Conservation (phyloP, 37 sponge, comb jelly and placozoan species). For the Hexactinellida sp. region DNA sequence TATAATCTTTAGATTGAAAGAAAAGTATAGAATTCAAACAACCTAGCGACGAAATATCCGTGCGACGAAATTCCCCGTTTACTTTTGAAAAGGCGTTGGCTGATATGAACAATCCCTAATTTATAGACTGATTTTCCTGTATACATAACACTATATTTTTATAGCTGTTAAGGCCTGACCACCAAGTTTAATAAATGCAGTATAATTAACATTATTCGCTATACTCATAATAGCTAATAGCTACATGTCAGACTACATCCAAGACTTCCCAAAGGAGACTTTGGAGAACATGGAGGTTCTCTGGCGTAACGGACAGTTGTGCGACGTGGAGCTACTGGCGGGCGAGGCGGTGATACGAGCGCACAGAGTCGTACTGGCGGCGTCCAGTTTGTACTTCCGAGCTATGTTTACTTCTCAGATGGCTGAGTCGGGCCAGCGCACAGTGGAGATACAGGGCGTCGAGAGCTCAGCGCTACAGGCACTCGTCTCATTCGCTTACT, state of each 20-base stretch:
- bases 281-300: slow-evolving; percentile 60
- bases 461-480: slow-evolving; percentile 47
- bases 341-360: slow-evolving; percentile 47
- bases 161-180: too few relatives aligned
- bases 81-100: too few relatives aligned
- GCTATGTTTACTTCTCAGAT: slow-evolving; percentile 76
- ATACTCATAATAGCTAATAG: too few relatives aligned
- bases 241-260: slow-evolving; percentile 9
- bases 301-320: slow-evolving; percentile 58
- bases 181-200: too few relatives aligned
- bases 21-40: too few relatives aligned
- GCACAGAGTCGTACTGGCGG: slow-evolving; percentile 65
- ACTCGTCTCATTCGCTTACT: slow-evolving; percentile 67
- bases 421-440: slow-evolving; percentile 69
- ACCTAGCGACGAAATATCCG: too few relatives aligned
- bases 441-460: slow-evolving; percentile 59
- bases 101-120: too few relatives aligned
- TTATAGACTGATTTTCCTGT: too few relatives aligned
- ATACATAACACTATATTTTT: too few relatives aligned
- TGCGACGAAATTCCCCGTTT: too few relatives aligned
- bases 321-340: slow-evolving; percentile 62
- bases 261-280: slow-evolving; percentile 49
- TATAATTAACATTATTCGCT: too few relatives aligned
- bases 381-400: slow-evolving; percentile 66
- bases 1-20: too few relatives aligned